Percentiles rank a stretch among this genome's conserved stretches.
These are phyloP conservation scores for Ennomos quercinarius DNA, from an alignment of 2,888 invertebrate genomes.

Conservation along the genomic window DNA sequence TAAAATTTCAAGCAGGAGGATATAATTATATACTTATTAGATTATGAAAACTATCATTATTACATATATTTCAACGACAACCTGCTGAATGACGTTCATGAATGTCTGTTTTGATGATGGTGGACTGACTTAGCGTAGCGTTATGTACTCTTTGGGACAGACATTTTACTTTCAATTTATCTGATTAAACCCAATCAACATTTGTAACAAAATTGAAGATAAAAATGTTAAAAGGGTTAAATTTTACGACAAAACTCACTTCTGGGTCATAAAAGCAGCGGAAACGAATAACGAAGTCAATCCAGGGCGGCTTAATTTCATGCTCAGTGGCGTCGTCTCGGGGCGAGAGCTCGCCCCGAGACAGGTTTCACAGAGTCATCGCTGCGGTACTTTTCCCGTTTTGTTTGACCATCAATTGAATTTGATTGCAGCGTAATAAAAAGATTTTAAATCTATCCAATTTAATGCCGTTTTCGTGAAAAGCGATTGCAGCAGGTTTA, in stretches of 20 bases:
- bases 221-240: slow-evolving; percentile 24
- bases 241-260: slow-evolving; percentile 29
- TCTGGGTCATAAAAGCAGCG: slow-evolving; percentile 22
- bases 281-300: slow-evolving; percentile 34
- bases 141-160: too few species aligned
- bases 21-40: too few species aligned
- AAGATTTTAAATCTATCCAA: slow-evolving; percentile 27
- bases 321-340: slow-evolving; percentile 31
- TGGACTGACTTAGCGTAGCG: too few species aligned
- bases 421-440: slow-evolving; percentile 24
- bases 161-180: too few species aligned
- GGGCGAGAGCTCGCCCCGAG: slow-evolving; percentile 12
- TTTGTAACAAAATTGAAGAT: slow-evolving; percentile 13
- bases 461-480: slow-evolving; percentile 5
- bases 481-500: neutral
- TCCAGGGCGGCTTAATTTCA: slow-evolving; percentile 44
- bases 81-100: too few species aligned
- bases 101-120: too few species aligned
- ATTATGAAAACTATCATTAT: too few species aligned
- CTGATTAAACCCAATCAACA: neutral
- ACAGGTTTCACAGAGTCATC: slow-evolving; percentile 23
- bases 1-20: too few species aligned
- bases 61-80: too few species aligned
- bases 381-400: slow-evolving; percentile 23
- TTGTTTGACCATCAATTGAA: slow-evolving; percentile 26